phyloP scores from a whole-genome alignment of 2,797 vertebrate genomes.

The Scolopax bukidnonensis region DNA sequence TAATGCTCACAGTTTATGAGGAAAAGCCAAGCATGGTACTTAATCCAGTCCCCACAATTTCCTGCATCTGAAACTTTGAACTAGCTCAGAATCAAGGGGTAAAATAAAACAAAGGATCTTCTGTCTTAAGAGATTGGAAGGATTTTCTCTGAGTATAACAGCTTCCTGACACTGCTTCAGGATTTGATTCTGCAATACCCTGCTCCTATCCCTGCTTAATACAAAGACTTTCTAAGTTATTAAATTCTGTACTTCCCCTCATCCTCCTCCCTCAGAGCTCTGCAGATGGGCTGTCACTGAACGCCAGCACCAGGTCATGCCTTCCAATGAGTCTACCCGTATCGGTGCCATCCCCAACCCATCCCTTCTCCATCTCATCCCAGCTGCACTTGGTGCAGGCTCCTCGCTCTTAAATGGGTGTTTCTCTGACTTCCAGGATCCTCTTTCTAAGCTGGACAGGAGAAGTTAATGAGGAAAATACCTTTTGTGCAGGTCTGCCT shows the following conservation, averaged over 20 bases:
- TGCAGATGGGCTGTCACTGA: fast-evolving
- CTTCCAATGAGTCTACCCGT: fast-evolving
- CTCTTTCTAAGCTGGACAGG: not conserved
- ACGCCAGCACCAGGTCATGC: not conserved
- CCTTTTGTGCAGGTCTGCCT: not conserved
- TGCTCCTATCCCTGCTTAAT: slow-evolving; percentile 53
- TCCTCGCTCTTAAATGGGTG: not conserved
- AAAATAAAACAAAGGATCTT: slow-evolving; percentile 54
- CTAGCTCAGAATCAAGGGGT: slow-evolving; percentile 38
- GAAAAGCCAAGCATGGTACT: slow-evolving; percentile 22
- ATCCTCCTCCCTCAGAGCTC: not conserved
- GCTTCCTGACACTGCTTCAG: slow-evolving; percentile 33
- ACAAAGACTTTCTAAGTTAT: not conserved
- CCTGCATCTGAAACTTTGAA: slow-evolving; percentile 50
- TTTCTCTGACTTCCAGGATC: not conserved
- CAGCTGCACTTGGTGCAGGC: not conserved
- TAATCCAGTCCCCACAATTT: slow-evolving; percentile 61
- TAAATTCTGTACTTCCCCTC: not conserved
- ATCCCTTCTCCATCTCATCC: not conserved
- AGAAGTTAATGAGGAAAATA: not conserved
- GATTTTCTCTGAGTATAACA: slow-evolving; percentile 66
- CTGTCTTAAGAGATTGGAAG: slow-evolving; percentile 66
- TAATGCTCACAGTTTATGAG: slow-evolving; percentile 55
- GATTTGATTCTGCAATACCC: slow-evolving; percentile 45
- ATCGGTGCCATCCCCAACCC: not conserved